Base-by-base conservation (phyloP, 1,140 invertebrate genomes). In the Drosophila melanica region DNA sequence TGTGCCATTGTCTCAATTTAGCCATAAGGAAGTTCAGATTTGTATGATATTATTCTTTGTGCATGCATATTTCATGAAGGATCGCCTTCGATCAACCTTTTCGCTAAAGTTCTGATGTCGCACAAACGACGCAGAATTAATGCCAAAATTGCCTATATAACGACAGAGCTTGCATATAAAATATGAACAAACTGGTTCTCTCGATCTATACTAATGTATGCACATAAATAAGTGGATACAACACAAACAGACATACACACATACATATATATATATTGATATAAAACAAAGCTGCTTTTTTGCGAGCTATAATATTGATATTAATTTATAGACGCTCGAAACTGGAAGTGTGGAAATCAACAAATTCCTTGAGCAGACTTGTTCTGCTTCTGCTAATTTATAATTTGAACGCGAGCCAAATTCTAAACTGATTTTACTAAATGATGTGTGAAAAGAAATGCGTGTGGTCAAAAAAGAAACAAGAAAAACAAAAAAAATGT, bases 321-420 rank as follows among this genome's bases (percentile, higher is more conserved):
- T 41, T 48, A 47, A 70, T 54, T 55, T 41, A 23, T 69, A 55
- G 23, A 44, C 35, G 35, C 18, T 23, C 30, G 45, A 41, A 39
- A 50, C 16, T 37, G 37, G 41, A 64, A 58, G 51, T 57, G 53
- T 57, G n/a, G 18, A 48, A 39, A 57, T 39, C 30, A n/a, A 18
- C 7, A 54, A 53, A 51, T 23, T 12, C 12, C 50, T 57, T 33
- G n/a, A 35, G 16, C 27, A 42, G 54, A 59, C 45, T 47, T 42
- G 39, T 57, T 53, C 39, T 41, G 20, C 53, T 30, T 18, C 30
- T 48, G 33, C 39, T 18, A 50, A 59, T 75, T 77, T 68, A 59
- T 67, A 59, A 64, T 48, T 68, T 77, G 69, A 80, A 39, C 68
- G 77, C 65, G 81, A 85, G 81, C 81, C 81, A 85, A 23, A 59